These are phyloP conservation scores for Blera fallax DNA, from an alignment of 2,888 invertebrate genomes.

Conservation along the genomic window DNA sequence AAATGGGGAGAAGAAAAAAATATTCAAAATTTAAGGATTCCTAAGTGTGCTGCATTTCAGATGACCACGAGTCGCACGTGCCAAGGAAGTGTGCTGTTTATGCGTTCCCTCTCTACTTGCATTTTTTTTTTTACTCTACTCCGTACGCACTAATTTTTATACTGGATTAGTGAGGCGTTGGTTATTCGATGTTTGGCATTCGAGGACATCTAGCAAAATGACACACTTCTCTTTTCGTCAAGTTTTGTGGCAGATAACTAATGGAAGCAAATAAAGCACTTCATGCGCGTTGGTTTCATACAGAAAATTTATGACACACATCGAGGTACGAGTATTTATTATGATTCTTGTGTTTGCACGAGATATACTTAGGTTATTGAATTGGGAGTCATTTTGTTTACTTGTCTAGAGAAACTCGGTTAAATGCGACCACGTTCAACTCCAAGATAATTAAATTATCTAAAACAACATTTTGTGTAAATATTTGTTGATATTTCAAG, in stretches of 20 bases:
- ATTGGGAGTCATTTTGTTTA: neutral
- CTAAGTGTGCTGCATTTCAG: slow-evolving; percentile 33
- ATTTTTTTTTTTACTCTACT: neutral
- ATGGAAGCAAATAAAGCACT: too few relatives aligned
- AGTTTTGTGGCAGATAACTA: too few relatives aligned
- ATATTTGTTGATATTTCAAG: slow-evolving; percentile 26
- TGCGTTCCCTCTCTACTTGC: neutral
- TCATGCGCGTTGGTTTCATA: neutral
- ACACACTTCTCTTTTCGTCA: slow-evolving; percentile 11
- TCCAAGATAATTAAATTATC: slow-evolving; percentile 34
- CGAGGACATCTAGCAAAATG: slow-evolving; percentile 26
- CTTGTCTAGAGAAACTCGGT: too few relatives aligned
- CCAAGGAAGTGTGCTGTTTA: slow-evolving; percentile 54
- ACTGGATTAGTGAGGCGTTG: slow-evolving; percentile 11
- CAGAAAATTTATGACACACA: slow-evolving; percentile 12
- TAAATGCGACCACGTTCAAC: too few relatives aligned
- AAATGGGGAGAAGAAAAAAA: neutral
- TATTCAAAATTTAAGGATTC: slow-evolving; percentile 25
- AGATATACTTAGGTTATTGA: neutral
- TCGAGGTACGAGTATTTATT: neutral
- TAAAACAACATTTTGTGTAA: slow-evolving; percentile 5
- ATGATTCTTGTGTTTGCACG: slow-evolving; percentile 2
- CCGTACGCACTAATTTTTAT: neutral
- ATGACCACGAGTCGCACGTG: slow-evolving; percentile 67
- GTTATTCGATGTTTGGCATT: neutral